Evolutionary conservation across 2,113 vertebrate species (phyloP), one percentile per base, ranked within the genome.

Genomic region (Motacilla alba): DNA sequence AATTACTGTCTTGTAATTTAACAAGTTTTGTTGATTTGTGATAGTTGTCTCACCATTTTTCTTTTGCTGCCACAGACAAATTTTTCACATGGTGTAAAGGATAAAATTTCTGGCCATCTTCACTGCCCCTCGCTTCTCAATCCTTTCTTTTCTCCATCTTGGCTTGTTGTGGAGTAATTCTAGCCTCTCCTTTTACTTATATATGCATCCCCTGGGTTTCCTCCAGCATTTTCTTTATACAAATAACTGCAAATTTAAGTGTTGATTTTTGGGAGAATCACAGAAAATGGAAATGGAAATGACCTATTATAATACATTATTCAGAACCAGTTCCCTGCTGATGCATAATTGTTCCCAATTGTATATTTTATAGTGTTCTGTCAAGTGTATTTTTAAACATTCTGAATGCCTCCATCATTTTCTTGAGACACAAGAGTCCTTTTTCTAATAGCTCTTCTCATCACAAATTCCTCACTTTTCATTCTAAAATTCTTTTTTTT

Each of bases 231-330:
- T 96, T 90, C 90, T 96, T 96, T 83, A 75, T 67, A 96, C 90
- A 94, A 96, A 96, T 96, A 96, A 86, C 94, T 95, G 72, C 86
- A 88, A 96, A 93, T 92, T 90, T 92, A 93, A 96, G 95, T 96
- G 95, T 94, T 97, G 94, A 96, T 97, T 96, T 97, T 96, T 83
- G 83, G 60, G 83, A 96, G 92, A 94, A 94, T 95, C 94, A 72
- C 84, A 93, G 88, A 94, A 96, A 94, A 96, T 92, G 94, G 89
- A 95, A 95, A 95, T 96, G 87, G 75, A 92, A 97, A 92, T 96
- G 88, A 96, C 87, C 94, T 94, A 97, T 96, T 96, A 94, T 90
- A 96, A 94, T 96, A 89, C 85, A 96, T 93, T 95, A 96, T 96
- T 93, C 94, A 96, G 79, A 83, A 83, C 72, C 44, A 17, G 68